A percentile compares a stretch with the other conserved stretches of the same genome.
These are phyloP conservation scores for Phaonia tiefii DNA, from an alignment of 2,888 invertebrate genomes.

Conservation along the genomic window DNA sequence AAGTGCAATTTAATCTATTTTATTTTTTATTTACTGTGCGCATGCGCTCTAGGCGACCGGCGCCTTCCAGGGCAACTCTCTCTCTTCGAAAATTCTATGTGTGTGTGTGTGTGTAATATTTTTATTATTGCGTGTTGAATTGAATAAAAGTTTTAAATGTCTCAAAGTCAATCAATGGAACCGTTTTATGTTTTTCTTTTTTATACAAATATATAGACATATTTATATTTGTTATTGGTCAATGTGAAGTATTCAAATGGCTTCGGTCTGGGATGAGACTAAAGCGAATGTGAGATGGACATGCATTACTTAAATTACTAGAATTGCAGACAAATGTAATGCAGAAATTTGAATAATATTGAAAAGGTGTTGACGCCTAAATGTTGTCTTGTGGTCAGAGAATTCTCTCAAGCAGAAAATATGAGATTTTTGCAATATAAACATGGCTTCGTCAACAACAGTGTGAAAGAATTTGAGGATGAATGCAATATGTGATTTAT, in stretches of 20 bases:
- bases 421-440: no score
- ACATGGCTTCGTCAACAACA: no score
- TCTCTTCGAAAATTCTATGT: conserved; percentile 7
- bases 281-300: neutral
- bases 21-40: neutral
- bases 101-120: neutral
- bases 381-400: no score
- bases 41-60: neutral
- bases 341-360: neutral
- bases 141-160: conserved; percentile 61
- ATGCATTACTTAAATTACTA: conserved; percentile 33
- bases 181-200: conserved; percentile 22
- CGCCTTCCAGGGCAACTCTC: neutral
- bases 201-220: no score
- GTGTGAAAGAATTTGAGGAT: no score
- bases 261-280: conserved; percentile 25
- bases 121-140: conserved; percentile 59
- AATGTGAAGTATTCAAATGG: conserved; percentile 4
- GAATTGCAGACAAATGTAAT: conserved; percentile 5
- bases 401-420: no score
- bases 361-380: no score
- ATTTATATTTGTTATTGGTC: no score
- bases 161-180: conserved; percentile 34
- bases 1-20: conserved; percentile 61
- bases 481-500: no score